phyloP scores from a whole-genome alignment of 2,888 invertebrate genomes.

The Galerucella pusilla region DNA sequence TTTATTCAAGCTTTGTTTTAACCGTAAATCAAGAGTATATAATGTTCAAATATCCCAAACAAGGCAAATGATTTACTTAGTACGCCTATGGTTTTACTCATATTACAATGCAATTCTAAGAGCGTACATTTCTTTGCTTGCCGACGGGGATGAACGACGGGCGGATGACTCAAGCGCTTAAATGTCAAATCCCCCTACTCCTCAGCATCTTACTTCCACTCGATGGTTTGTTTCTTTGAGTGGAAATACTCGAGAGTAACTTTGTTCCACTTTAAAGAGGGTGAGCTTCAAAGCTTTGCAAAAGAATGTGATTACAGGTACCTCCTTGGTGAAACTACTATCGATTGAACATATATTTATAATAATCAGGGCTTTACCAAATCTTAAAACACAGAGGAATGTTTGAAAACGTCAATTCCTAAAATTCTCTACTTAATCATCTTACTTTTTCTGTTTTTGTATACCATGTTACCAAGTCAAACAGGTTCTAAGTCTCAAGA shows the following conservation, averaged over 20 bases:
- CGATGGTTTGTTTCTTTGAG: slow-evolving; percentile 33
- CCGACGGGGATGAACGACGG: slow-evolving; percentile 13
- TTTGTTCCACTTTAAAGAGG: slow-evolving; percentile 26
- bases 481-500: too few relatives aligned
- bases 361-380: too few relatives aligned
- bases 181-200: slow-evolving; percentile 28
- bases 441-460: too few relatives aligned
- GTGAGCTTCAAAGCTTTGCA: neutral
- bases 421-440: too few relatives aligned
- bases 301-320: neutral
- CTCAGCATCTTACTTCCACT: slow-evolving; percentile 30
- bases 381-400: too few relatives aligned
- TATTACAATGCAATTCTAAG: slow-evolving; percentile 5
- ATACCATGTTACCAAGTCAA: too few relatives aligned
- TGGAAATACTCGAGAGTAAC: slow-evolving; percentile 32
- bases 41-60: neutral
- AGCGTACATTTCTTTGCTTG: slow-evolving; percentile 9
- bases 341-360: too few relatives aligned
- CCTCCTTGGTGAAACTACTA: neutral
- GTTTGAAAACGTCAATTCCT: too few relatives aligned
- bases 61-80: neutral
- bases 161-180: slow-evolving; percentile 25
- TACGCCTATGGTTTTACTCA: slow-evolving; percentile 1
- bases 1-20: too few relatives aligned
- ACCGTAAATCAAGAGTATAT: too few relatives aligned